phyloP scores from a whole-genome alignment of 2,888 invertebrate species.

The Stictocephala bisonia region DNA sequence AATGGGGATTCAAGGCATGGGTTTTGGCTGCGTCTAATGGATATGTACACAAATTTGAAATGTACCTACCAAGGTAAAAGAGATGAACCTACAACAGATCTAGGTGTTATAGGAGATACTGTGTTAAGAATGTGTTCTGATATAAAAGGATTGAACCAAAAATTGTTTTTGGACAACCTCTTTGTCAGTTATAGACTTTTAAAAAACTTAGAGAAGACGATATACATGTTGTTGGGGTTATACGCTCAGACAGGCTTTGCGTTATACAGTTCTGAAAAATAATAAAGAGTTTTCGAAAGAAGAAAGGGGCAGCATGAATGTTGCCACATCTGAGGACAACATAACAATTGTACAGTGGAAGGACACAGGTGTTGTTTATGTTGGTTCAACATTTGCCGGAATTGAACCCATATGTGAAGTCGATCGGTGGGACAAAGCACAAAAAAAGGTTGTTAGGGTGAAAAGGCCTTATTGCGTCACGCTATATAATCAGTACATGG shows the following conservation, averaged over 20 bases:
- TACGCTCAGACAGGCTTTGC: too few relatives aligned
- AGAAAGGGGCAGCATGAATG: slow-evolving; percentile 11
- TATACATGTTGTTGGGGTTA: too few relatives aligned
- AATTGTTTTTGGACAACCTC: slow-evolving; percentile 45
- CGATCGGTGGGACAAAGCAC: slow-evolving; percentile 15
- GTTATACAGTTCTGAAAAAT: not conserved
- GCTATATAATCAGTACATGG: slow-evolving; percentile 34
- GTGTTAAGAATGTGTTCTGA: not conserved
- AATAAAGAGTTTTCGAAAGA: not conserved
- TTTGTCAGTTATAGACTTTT: slow-evolving; percentile 36
- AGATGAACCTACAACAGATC: not conserved
- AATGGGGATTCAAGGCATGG: slow-evolving; percentile 54
- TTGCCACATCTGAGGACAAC: slow-evolving; percentile 32
- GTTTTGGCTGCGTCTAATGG: slow-evolving; percentile 51
- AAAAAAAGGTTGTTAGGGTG: not conserved
- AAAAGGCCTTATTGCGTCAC: not conserved
- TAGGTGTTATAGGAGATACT: slow-evolving; percentile 1
- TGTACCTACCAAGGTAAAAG: slow-evolving; percentile 49
- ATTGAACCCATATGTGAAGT: slow-evolving; percentile 22
- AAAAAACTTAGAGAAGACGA: slow-evolving; percentile 16
- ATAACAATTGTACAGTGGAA: slow-evolving; percentile 47
- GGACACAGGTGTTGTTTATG: slow-evolving; percentile 45
- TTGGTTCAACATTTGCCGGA: slow-evolving; percentile 38
- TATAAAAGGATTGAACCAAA: slow-evolving; percentile 34
- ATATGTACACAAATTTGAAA: too few relatives aligned